Evolutionary conservation across 2,888 invertebrate genomes (phyloP), one percentile per base, ranked within the genome.

Genomic region (Abscondita cerata): DNA sequence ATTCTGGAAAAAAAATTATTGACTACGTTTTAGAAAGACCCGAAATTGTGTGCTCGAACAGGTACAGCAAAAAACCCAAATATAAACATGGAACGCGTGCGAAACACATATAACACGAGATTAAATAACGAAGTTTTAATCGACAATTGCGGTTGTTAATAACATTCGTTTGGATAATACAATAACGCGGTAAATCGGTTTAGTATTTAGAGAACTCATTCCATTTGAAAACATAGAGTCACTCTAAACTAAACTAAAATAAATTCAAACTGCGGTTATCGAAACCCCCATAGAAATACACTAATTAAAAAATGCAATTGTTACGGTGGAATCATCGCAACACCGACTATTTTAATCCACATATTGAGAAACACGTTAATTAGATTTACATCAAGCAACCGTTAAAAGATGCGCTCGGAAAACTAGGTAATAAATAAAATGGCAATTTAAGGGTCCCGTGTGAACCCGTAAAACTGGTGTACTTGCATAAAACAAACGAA

Each of bases 1-100:
- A 73, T 73, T 62, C 64, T 71, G 63, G 16, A 65, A 60, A 16
- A 54, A 13, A 62, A 53, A 34, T 16, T 44, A 40, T 12, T n/a
- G 6, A 2, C 25, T 4, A 25, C 2, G 25, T 25, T 25, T 25
- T 25, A 36, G 11, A 36, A 13, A 13, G 13, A 40, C 6, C n/a
- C 13, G 15, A 41, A 38, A 41, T 1, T 12, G 36, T 2, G 36
- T 12, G 2, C 4, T 36, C 18, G 16, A 44, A 9, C 2, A 40
- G 12, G 25, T 25, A 25, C 25, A 25, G 25, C 2, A 11, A 44
- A 44, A 44, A 44, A 18, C 19, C 18, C 44, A 44, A 44, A 41
- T 18, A 44, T 44, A 44, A 44, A 44, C 44, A 44, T 18, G 41
- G 13, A 4, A 41, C n/a, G 18, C 44, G 44, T 44, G 44, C 19